phyloP scores from a whole-genome alignment of 2,113 vertebrate genomes.

The Hippocampus zosterae region DNA sequence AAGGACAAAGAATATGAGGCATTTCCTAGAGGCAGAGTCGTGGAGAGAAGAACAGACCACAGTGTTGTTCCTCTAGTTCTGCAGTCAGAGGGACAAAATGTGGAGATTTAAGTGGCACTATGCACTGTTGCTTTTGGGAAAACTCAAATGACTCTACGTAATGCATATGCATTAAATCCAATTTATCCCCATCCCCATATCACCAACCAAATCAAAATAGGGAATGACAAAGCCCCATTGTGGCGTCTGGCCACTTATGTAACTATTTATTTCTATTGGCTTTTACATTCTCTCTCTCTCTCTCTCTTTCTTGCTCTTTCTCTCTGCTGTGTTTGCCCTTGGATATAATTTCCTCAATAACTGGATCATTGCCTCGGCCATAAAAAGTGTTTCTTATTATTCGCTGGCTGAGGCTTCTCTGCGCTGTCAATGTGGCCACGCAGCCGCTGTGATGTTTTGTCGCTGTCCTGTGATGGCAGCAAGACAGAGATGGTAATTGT shows the following conservation, averaged over 20 bases:
- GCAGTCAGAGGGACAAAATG: too few relatives aligned
- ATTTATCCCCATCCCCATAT: not conserved
- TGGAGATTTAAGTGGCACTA: too few relatives aligned
- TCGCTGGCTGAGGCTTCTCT: not conserved
- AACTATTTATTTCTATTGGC: slow-evolving; percentile 3
- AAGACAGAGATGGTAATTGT: not conserved
- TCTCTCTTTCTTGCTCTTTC: not conserved
- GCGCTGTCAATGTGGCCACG: not conserved
- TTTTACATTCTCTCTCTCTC: not conserved
- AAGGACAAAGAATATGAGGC: too few relatives aligned
- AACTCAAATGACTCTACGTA: not conserved
- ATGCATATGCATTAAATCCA: too few relatives aligned
- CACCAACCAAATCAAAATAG: not conserved
- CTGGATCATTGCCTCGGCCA: not conserved
- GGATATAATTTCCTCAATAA: not conserved
- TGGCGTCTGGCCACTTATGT: not conserved
- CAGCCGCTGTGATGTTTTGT: not conserved
- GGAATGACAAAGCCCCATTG: not conserved
- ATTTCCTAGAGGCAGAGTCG: too few relatives aligned
- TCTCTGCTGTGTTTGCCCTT: not conserved
- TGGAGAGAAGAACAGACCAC: too few relatives aligned
- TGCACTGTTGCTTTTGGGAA: too few relatives aligned
- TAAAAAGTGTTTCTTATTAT: not conserved
- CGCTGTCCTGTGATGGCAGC: not conserved
- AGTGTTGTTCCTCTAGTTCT: too few relatives aligned